These are phyloP conservation scores for Penaeus chinensis DNA, from an alignment of 1,140 invertebrate genomes.

Conservation along the genomic window DNA sequence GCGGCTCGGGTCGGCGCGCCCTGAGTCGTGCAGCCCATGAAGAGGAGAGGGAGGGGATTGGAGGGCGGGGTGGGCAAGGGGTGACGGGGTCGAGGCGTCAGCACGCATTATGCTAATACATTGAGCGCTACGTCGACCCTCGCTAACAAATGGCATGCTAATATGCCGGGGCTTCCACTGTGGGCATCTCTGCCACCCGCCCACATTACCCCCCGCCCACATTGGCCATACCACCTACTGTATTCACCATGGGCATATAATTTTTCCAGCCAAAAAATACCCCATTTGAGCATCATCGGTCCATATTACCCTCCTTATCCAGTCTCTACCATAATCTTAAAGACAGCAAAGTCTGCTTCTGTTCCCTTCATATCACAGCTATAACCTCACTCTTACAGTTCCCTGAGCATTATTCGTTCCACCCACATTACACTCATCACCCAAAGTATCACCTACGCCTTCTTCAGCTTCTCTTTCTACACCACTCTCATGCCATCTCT, in stretches of 20 bases:
- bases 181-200: background rate
- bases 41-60: slow-evolving; percentile 19
- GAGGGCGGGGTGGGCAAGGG: slow-evolving; percentile 6
- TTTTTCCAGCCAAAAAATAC: background rate
- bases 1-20: too few species aligned
- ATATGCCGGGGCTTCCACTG: slow-evolving; percentile 11
- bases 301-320: too few species aligned
- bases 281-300: too few species aligned
- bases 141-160: slow-evolving; percentile 46
- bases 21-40: background rate
- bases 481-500: background rate
- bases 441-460: background rate
- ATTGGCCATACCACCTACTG: background rate
- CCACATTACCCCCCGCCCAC: background rate
- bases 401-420: background rate
- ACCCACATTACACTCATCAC: background rate
- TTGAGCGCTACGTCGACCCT: slow-evolving; percentile 31
- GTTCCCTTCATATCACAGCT: too few species aligned
- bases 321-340: too few species aligned
- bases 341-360: too few species aligned
- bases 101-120: slow-evolving; percentile 53
- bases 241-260: background rate
- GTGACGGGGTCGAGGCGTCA: slow-evolving; percentile 39
- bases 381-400: too few species aligned
- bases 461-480: background rate